These are phyloP conservation scores for Dyspetes luteomarginatus DNA, from an alignment of 2,888 invertebrate genomes.

Conservation along the genomic window DNA sequence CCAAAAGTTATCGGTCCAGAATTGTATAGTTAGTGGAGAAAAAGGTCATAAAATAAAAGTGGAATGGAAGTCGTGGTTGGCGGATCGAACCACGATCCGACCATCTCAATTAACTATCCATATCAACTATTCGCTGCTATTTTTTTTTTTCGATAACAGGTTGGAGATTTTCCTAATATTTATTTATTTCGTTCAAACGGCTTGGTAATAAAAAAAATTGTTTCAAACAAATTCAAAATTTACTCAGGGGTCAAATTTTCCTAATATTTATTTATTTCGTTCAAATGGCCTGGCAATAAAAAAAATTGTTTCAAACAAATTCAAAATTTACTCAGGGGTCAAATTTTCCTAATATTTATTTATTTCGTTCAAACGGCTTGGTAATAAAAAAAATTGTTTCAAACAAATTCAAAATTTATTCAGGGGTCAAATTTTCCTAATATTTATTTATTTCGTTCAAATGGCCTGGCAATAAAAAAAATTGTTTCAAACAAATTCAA, in stretches of 20 bases:
- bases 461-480: no score
- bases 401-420: no score
- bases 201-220: background rate
- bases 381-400: no score
- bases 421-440: no score
- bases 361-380: no score
- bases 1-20: conserved; percentile 76
- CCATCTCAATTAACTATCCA: conserved; percentile 50
- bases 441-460: no score
- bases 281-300: no score
- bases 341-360: no score
- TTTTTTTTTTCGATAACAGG: background rate
- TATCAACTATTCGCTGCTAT: background rate
- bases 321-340: no score
- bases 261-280: no score
- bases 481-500: no score
- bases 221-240: background rate
- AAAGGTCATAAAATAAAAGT: conserved; percentile 39
- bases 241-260: background rate
- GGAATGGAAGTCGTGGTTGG: conserved; percentile 44
- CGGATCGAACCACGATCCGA: conserved; percentile 51
- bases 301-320: no score
- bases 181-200: background rate
- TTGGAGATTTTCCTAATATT: background rate
- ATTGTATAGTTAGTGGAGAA: conserved; percentile 31